Evolutionary conservation across 2,113 vertebrate genomes (phyloP).

Genomic region (Sula dactylatra): DNA sequence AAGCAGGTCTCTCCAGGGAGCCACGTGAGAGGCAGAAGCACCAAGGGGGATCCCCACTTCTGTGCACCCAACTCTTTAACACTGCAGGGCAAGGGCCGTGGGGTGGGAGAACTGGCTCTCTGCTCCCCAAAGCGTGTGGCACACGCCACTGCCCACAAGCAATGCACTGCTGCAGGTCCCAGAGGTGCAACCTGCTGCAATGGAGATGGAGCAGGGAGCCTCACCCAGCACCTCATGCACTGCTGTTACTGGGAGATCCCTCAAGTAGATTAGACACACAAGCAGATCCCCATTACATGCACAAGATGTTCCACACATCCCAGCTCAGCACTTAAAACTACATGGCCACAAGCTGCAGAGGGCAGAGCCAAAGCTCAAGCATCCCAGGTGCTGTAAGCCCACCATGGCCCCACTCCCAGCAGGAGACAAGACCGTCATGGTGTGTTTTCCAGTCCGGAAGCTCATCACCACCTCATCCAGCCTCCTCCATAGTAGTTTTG

Average conservation of each 20-base stretch:
- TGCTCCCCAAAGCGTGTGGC: rapidly evolving
- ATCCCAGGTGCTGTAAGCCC: not conserved
- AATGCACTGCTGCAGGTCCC: rapidly evolving
- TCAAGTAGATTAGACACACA: not conserved
- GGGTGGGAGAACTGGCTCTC: not conserved
- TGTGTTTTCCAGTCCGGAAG: not conserved
- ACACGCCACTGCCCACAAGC: rapidly evolving
- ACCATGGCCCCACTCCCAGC: not conserved
- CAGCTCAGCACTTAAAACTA: not conserved
- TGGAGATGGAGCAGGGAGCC: not conserved
- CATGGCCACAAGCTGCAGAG: not conserved
- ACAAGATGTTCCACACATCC: not conserved
- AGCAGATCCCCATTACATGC: not conserved
- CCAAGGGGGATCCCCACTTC: not conserved
- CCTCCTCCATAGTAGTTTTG: not conserved
- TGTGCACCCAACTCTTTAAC: rapidly evolving
- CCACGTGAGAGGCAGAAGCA: not conserved
- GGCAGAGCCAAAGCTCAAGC: not conserved
- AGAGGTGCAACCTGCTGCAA: not conserved
- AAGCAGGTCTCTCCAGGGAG: not conserved
- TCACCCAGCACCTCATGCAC: not conserved
- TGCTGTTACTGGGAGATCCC: not conserved
- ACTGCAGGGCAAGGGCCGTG: rapidly evolving
- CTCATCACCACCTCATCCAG: not conserved
- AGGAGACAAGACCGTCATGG: not conserved